Conservation (phyloP, 2,888 invertebrate species). For the Drosophila cyrtoloma region DNA sequence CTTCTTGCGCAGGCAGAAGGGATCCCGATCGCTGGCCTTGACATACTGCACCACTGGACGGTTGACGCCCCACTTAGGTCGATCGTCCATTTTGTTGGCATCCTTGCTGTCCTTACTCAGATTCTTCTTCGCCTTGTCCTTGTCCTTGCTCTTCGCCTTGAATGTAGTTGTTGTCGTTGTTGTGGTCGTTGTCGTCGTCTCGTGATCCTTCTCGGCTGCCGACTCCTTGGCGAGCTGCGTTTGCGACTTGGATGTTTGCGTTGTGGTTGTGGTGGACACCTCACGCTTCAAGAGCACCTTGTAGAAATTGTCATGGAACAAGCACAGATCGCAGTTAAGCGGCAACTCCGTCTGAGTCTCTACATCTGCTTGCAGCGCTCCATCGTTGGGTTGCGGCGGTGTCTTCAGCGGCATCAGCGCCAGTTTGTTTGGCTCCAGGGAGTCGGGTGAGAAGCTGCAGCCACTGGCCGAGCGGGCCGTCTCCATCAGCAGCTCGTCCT, state of each 20-base stretch:
- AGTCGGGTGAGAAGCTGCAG: slow-evolving; percentile 71
- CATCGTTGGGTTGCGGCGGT: slow-evolving; percentile 21
- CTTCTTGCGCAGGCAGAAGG: slow-evolving; percentile 89
- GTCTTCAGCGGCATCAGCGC: slow-evolving; percentile 74
- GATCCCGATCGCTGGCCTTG: slow-evolving; percentile 96
- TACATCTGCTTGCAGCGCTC: slow-evolving; percentile 70
- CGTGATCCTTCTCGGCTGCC: slow-evolving; percentile 75
- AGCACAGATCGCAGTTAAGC: slow-evolving; percentile 83
- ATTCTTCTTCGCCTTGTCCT: slow-evolving; percentile 72
- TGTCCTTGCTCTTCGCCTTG: slow-evolving; percentile 81
- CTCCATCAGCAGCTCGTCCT: slow-evolving; percentile 35
- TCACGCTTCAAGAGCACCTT: slow-evolving; percentile 84
- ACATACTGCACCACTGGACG: slow-evolving; percentile 93
- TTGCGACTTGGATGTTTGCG: slow-evolving; percentile 83
- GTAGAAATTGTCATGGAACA: slow-evolving; percentile 85
- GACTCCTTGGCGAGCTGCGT: slow-evolving; percentile 74
- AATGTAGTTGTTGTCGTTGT: slow-evolving; percentile 84
- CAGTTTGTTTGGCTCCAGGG: slow-evolving; percentile 62
- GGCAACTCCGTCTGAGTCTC: slow-evolving; percentile 84
- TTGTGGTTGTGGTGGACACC: slow-evolving; percentile 85
- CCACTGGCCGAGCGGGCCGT: slow-evolving; percentile 61
- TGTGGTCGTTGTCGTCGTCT: slow-evolving; percentile 84
- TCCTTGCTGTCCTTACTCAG: slow-evolving; percentile 63
- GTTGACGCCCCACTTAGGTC: slow-evolving; percentile 92
- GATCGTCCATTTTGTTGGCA: slow-evolving; percentile 86